phyloP scores from a whole-genome alignment of 2,888 invertebrate species.

The Lepidonotus clava region DNA sequence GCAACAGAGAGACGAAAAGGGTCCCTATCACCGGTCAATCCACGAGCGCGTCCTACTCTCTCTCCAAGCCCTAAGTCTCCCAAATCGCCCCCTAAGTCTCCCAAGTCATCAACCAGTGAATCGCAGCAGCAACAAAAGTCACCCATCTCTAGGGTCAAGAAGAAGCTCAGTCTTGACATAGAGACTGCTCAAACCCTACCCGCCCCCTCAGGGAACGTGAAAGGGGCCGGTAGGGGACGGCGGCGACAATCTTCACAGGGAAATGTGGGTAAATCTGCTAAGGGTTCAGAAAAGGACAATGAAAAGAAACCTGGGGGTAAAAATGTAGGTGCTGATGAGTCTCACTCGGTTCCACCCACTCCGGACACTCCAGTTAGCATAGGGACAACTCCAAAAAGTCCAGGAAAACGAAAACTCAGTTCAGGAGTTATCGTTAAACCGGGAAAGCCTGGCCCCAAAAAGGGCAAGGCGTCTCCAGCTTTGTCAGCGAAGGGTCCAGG shows the following conservation, averaged over 20 bases:
- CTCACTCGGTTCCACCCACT: neutral
- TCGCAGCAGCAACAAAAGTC: neutral
- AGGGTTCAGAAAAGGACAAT: neutral
- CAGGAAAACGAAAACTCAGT: neutral
- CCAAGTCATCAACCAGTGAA: no score
- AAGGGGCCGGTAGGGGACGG: neutral
- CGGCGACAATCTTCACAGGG: neutral
- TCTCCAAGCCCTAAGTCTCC: neutral
- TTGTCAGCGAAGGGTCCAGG: neutral
- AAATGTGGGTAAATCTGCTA: neutral
- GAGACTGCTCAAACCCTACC: neutral
- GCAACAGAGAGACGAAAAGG: neutral
- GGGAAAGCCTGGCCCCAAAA: neutral
- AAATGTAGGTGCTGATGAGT: neutral
- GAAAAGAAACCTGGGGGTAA: neutral
- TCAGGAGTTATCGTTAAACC: neutral
- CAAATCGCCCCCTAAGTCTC: neutral
- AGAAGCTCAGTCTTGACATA: slow-evolving; percentile 15
- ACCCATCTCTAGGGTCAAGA: neutral
- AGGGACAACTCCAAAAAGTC: neutral
- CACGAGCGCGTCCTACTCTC: neutral
- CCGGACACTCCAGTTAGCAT: neutral
- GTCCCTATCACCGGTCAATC: neutral
- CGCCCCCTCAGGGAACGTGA: neutral
- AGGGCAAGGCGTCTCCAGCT: neutral